A percentile compares a stretch with the other conserved stretches of the same genome.
Evolutionary conservation across 2,113 vertebrate species (phyloP).

Genomic region (Ellobius talpinus): DNA sequence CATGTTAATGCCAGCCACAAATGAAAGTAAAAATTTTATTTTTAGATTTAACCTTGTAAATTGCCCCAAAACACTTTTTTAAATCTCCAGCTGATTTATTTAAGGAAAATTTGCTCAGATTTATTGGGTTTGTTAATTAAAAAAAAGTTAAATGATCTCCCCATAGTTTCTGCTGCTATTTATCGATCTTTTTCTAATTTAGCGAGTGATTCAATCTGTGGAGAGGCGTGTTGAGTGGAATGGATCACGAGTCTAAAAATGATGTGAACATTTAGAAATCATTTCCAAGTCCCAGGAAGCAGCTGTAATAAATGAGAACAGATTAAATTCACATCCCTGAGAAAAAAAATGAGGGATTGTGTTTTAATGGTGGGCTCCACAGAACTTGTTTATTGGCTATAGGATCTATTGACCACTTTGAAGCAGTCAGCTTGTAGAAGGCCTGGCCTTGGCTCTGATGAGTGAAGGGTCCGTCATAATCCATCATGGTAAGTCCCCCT

Average conservation of each 20-base stretch:
- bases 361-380: constrained; percentile 68
- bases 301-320: constrained; percentile 78
- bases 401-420: constrained; percentile 19
- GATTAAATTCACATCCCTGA: constrained; percentile 78
- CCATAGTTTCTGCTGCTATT: constrained; percentile 77
- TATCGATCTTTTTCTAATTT: constrained; percentile 79
- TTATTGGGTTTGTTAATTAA: constrained; percentile 62
- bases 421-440: background rate
- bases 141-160: constrained; percentile 76
- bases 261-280: constrained; percentile 75
- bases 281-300: constrained; percentile 76
- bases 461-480: background rate
- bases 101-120: constrained; percentile 78
- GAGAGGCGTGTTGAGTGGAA: constrained; percentile 72
- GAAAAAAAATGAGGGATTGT: constrained; percentile 54
- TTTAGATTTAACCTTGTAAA: constrained; percentile 80
- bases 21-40: constrained; percentile 78
- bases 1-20: constrained; percentile 68
- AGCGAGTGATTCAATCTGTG: constrained; percentile 74
- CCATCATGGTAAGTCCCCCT: background rate
- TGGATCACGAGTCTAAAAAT: constrained; percentile 69
- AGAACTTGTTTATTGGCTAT: constrained; percentile 40
- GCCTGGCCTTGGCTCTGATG: background rate
- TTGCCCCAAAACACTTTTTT: constrained; percentile 68
- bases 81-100: constrained; percentile 71